Conservation (phyloP, 2,888 invertebrate species). For the Philopedon plagiatum region DNA sequence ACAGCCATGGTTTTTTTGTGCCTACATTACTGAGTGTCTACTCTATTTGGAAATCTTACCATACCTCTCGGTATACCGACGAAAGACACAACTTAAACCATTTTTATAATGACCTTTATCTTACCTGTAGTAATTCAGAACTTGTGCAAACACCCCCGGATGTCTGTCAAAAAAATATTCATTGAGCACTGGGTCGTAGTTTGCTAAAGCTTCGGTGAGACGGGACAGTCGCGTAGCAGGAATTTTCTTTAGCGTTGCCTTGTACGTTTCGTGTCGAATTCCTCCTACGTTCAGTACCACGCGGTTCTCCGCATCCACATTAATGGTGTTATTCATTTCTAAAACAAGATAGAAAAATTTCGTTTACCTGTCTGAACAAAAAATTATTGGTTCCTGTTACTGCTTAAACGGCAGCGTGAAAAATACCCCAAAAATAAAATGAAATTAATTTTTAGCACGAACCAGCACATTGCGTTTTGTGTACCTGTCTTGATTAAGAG, state of each 20-base stretch:
- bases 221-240: conserved; percentile 95
- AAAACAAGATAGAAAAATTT: conserved; percentile 44
- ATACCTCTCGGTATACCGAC: no score
- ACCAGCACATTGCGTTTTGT: no score
- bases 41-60: no score
- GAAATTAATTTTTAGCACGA: no score
- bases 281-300: conserved; percentile 99
- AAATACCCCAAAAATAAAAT: no score
- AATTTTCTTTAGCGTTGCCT: conserved; percentile 96
- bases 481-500: no score
- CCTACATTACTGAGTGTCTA: no score
- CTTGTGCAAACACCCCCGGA: conserved; percentile 97
- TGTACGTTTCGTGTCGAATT: conserved; percentile 97
- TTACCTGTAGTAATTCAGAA: conserved; percentile 95
- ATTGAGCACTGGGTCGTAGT: conserved; percentile 99
- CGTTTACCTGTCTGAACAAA: no score
- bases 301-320: conserved; percentile 98
- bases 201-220: conserved; percentile 96
- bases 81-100: no score
- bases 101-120: background rate
- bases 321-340: conserved; percentile 85
- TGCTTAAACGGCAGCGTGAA: no score
- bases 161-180: conserved; percentile 99
- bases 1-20: no score
- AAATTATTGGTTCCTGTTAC: no score